Base-by-base conservation (phyloP, 2,113 vertebrate genomes). In the Tinamus guttatus region DNA sequence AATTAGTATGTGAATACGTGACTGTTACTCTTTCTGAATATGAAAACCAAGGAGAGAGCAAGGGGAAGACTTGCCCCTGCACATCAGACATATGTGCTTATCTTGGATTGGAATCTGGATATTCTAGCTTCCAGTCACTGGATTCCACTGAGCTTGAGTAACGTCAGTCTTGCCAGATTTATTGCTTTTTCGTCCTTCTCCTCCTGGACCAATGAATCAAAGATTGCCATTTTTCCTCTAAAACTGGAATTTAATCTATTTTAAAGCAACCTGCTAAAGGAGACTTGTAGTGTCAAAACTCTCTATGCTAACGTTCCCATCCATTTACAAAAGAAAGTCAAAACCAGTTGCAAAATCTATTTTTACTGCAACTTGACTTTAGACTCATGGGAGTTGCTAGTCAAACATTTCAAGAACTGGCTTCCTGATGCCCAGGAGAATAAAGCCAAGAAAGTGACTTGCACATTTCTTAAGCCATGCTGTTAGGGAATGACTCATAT, bases 221-320 rank as follows among this genome's bases (percentile, higher is more conserved):
- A 85, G 2, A 27, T 63, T 63, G 45, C 90, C 80, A 80, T 87
- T 89, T 93, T 94, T 87, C 87, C 89, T 86, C 78, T 69, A 68
- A 81, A 85, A 76, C 5, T 85, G 88, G 54, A 63, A 89, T 76
- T 67, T 90, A 84, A 86, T 85, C 77, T 85, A 90, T 70, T 89
- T 65, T 67, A 93, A 94, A 95, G 91, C 64, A 77, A 34, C 80
- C 59, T 85, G 82, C 91, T 80, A 90, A 85, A 83, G 28, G 71
- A 93, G 36, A 34, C 17, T 13, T 24, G 32, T 2, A 81, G 52
- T 45, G 73, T 43, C 73, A 78, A 93, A 79, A 8, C 45, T 80
- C 90, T 59, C 60, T 85, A 40, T 92, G 76, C 88, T 65, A 3
- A 38, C 80, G 80, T 47, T 62, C 59, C 62, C 13, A 11, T 93